A percentile compares a stretch with the other conserved stretches of the same genome.
Evolutionary conservation across 2,113 vertebrate species (phyloP).

Genomic region (Abramis brama): DNA sequence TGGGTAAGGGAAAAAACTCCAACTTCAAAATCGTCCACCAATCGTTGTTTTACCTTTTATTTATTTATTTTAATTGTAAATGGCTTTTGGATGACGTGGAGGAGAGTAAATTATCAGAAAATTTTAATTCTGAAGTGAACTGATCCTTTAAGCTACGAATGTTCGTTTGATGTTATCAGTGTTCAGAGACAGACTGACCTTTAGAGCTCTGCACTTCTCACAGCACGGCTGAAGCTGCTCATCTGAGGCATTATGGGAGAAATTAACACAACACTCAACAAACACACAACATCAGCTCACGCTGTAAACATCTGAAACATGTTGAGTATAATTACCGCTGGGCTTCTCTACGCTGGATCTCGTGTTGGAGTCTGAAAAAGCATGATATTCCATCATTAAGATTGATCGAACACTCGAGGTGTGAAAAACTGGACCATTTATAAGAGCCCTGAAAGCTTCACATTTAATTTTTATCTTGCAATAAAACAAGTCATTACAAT

Average conservation of each 20-base stretch:
- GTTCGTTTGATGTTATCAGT: background rate
- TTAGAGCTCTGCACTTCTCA: constrained; percentile 74
- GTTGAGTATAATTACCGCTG: constrained; percentile 1
- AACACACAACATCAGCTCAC: background rate
- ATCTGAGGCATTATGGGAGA: constrained; percentile 55
- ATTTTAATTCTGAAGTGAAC: too few species aligned
- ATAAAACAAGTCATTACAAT: background rate
- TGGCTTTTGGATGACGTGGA: too few species aligned
- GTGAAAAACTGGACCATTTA: too few species aligned
- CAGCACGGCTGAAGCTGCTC: constrained; percentile 62
- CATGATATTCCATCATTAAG: background rate
- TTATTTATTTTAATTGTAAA: too few species aligned
- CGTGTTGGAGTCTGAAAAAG: constrained; percentile 20
- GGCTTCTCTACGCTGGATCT: background rate
- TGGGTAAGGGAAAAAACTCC: too few species aligned
- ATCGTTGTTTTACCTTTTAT: too few species aligned
- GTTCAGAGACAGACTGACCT: constrained; percentile 67
- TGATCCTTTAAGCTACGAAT: background rate
- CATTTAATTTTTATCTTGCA: background rate
- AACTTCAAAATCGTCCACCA: too few species aligned
- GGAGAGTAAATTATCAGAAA: too few species aligned
- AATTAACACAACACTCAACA: background rate
- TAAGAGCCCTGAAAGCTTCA: background rate
- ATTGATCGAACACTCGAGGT: background rate
- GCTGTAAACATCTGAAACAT: background rate